These are phyloP conservation scores for Tenthredo mesomela DNA, from an alignment of 2,888 invertebrate species.

Conservation along the genomic window DNA sequence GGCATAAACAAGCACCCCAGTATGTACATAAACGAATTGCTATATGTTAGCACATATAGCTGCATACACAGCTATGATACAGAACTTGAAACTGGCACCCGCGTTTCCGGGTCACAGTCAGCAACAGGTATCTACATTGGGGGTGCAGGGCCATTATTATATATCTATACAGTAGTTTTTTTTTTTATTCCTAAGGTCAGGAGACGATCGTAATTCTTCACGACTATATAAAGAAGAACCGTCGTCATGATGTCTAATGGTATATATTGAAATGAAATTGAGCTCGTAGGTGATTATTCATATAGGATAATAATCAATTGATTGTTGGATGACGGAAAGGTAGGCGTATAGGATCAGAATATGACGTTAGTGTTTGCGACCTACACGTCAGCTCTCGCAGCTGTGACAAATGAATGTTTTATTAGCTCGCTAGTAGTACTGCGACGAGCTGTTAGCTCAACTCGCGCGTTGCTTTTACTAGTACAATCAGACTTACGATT, in stretches of 20 bases:
- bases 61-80: not conserved
- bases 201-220: not conserved
- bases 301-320: conserved; percentile 1
- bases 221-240: not conserved
- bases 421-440: conserved; percentile 41
- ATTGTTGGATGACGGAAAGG: not conserved
- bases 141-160: not conserved
- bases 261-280: not conserved
- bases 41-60: not conserved
- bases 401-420: conserved; percentile 37
- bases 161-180: not conserved
- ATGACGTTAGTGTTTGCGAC: conserved; percentile 20
- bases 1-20: not conserved
- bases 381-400: not conserved
- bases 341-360: conserved; percentile 21
- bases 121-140: conserved; percentile 22
- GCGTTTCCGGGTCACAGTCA: not conserved
- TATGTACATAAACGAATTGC: not conserved
- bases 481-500: conserved; percentile 12
- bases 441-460: not conserved
- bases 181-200: not conserved
- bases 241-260: not conserved
- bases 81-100: conserved; percentile 32
- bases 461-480: not conserved
- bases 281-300: not conserved